phyloP scores from a whole-genome alignment of 2,797 vertebrate species.

The Gouania willdenowi region DNA sequence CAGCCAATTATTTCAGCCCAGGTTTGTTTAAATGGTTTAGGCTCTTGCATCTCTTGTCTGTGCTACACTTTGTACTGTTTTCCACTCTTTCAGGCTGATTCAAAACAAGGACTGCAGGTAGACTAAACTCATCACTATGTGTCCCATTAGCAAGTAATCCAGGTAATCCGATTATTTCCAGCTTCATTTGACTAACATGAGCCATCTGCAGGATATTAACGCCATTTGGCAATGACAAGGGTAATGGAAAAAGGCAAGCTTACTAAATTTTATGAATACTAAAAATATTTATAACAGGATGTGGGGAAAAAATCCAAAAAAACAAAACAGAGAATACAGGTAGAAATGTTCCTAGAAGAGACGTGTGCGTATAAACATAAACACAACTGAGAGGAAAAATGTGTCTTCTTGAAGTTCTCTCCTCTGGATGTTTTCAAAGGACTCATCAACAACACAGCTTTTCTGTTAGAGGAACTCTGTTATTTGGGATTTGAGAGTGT shows the following conservation, averaged over 20 bases:
- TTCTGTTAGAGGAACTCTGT: constrained; percentile 44
- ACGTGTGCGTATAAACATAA: constrained; percentile 11
- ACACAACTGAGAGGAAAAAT: constrained; percentile 7
- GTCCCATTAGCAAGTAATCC: constrained; percentile 17
- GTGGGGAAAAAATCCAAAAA: too few relatives aligned
- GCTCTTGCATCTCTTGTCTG: neutral
- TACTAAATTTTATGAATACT: constrained; percentile 22
- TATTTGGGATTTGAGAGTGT: constrained; percentile 55
- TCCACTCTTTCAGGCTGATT: neutral
- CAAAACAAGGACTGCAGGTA: neutral
- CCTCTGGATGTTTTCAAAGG: constrained; percentile 15
- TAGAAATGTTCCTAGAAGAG: constrained; percentile 3
- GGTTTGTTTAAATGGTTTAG: too few relatives aligned
- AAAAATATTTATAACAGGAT: neutral
- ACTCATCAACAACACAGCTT: constrained; percentile 36
- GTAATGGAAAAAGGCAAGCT: constrained; percentile 20
- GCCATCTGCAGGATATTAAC: constrained; percentile 34
- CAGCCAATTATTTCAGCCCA: too few relatives aligned
- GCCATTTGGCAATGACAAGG: constrained; percentile 38
- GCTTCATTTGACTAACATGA: constrained; percentile 39
- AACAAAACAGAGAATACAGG: constrained; percentile 4
- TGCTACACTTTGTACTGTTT: neutral
- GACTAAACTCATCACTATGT: constrained; percentile 1
- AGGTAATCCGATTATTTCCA: constrained; percentile 34
- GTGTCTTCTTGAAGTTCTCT: constrained; percentile 17